Evolutionary conservation across 64 coral and sea anemone species (phyloP).

Genomic region (Dendronephthya gigantea): DNA sequence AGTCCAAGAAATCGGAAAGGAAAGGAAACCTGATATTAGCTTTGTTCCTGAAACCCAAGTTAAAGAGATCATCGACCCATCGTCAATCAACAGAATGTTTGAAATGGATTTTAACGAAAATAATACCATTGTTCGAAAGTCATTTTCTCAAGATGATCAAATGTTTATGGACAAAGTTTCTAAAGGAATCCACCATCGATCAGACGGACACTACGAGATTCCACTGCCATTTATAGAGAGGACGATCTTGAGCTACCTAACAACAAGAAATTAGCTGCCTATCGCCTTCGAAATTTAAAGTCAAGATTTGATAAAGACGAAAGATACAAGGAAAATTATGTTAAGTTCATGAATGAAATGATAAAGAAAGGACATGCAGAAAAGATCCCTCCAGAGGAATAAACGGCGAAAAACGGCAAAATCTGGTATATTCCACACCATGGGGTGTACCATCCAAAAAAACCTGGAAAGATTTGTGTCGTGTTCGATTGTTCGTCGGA

Average conservation of each 20-base stretch:
- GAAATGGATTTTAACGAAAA: background rate
- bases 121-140: background rate
- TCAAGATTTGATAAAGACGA: background rate
- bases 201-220: background rate
- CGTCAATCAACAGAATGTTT: background rate
- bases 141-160: background rate
- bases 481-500: background rate
- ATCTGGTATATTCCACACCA: conserved; percentile 2
- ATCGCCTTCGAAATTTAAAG: background rate
- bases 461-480: background rate
- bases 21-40: background rate
- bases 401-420: background rate
- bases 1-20: background rate
- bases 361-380: background rate
- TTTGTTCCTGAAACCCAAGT: background rate
- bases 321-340: background rate
- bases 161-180: background rate
- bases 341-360: background rate
- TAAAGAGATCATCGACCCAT: background rate
- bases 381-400: background rate
- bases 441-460: background rate
- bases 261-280: background rate
- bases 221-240: background rate
- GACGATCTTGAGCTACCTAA: background rate
- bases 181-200: background rate